These are phyloP conservation scores for Notodonta ziczac DNA, from an alignment of 2,888 invertebrate species.

Conservation along the genomic window DNA sequence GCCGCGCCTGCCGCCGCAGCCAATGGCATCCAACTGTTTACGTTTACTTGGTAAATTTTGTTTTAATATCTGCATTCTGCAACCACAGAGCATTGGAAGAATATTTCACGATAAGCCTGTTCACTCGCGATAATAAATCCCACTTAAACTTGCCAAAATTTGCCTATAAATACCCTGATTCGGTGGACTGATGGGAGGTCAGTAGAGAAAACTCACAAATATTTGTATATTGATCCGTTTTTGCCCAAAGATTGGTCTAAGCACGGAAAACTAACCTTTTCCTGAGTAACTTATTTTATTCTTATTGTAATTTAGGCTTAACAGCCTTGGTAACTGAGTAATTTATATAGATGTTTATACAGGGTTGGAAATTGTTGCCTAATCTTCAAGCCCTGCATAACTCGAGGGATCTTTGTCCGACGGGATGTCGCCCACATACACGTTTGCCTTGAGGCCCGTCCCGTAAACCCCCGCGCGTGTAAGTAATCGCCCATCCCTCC, in stretches of 20 bases:
- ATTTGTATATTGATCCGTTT: too few species aligned
- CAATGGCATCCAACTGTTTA: constrained; percentile 40
- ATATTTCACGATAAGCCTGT: too few species aligned
- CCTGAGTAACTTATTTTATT: constrained; percentile 10
- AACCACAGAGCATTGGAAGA: constrained; percentile 6
- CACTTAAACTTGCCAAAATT: too few species aligned
- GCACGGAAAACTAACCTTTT: not conserved
- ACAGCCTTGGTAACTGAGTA: too few species aligned
- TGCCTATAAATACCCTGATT: too few species aligned
- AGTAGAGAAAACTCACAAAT: too few species aligned
- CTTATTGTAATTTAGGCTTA: constrained; percentile 10
- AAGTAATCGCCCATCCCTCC: constrained; percentile 34
- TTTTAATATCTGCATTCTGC: constrained; percentile 29
- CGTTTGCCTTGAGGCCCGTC: constrained; percentile 17
- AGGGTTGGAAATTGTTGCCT: constrained; percentile 22
- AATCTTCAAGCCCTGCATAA: constrained; percentile 22
- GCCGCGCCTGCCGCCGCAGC: constrained; percentile 51
- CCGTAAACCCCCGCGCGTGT: constrained; percentile 31
- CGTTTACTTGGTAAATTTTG: constrained; percentile 38
- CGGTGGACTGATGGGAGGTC: too few species aligned
- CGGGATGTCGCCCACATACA: constrained; percentile 19
- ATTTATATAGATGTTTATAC: constrained; percentile 16
- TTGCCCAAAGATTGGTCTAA: too few species aligned
- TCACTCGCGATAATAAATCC: too few species aligned
- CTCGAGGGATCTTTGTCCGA: constrained; percentile 22